Evolutionary conservation across 2,888 invertebrate species (phyloP).

Genomic region (Drosophila nigricruria): DNA sequence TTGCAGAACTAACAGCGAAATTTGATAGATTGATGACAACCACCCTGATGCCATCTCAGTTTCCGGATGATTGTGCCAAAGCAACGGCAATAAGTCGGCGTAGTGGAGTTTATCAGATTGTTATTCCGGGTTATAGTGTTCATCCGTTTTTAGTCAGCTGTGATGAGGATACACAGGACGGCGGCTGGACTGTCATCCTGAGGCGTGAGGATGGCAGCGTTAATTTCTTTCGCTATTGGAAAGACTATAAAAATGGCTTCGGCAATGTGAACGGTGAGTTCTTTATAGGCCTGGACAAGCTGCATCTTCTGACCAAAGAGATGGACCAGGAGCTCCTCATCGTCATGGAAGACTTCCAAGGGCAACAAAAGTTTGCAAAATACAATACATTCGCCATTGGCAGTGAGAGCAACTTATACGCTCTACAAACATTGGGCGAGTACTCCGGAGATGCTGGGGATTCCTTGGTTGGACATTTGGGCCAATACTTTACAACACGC

Average conservation of each 20-base stretch:
- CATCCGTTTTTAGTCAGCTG: conserved; percentile 87
- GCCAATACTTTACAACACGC: conserved; percentile 89
- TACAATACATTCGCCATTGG: conserved; percentile 89
- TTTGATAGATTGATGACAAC: not conserved
- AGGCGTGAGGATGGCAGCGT: conserved; percentile 88
- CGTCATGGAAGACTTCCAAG: conserved; percentile 87
- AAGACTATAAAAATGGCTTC: conserved; percentile 87
- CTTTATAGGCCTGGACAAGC: conserved; percentile 89
- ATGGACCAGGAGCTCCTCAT: conserved; percentile 87
- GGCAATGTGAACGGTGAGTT: conserved; percentile 90
- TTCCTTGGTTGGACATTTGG: conserved; percentile 89
- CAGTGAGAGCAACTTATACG: conserved; percentile 88
- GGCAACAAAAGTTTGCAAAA: conserved; percentile 87
- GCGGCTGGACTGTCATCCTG: conserved; percentile 90
- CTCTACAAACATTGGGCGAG: conserved; percentile 88
- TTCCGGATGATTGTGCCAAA: conserved; percentile 65
- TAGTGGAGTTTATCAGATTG: conserved; percentile 87
- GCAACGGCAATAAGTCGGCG: conserved; percentile 37
- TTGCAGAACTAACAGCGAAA: conserved; percentile 8
- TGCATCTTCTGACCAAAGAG: conserved; percentile 86
- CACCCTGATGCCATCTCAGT: not conserved
- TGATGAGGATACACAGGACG: conserved; percentile 86
- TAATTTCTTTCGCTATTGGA: conserved; percentile 89
- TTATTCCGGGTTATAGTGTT: conserved; percentile 86
- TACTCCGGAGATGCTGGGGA: conserved; percentile 89